Base-by-base conservation (phyloP, 1,140 invertebrate species). In the Globodera rostochiensis region DNA sequence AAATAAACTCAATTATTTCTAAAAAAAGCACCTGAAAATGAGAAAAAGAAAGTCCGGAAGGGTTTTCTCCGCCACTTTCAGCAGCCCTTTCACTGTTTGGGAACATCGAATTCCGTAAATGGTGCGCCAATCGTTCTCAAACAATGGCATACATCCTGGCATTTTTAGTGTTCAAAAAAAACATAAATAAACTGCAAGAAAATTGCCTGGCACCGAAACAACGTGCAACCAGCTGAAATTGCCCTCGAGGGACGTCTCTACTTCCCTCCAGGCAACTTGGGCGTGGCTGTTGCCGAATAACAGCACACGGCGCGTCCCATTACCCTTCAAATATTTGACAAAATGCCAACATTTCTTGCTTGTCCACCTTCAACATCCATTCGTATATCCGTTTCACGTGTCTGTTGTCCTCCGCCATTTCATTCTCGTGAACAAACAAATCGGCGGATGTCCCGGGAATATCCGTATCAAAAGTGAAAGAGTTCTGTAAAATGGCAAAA, bases 101-200 rank as follows among this genome's bases (percentile, higher is more conserved):
- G 69, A n/a, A 47, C 69, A 71, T 6, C 9, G 69, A 45, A 71
- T 4, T n/a, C 69, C 69, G 69, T 71, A 71, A 47, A 71, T 45
- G 25, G 69, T 71, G 69, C 46, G 69, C 69, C 25, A 36, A 47
- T 71, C 69, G 25, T 71, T 47, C 69, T 45, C 69, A 47, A 71
- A 71, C 69, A 71, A 47, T 19, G 69, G 69, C 69, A 71, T 71
- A 71, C 69, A 71, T 36, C 36, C 69, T 71, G 69, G 15, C n/a
- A 69, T 69, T 21, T 13, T 69, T 21, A 5, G 8, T 11, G 19
- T 69, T 19, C 1, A 0, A 0, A 1, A 25, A 25, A 25, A 15
- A 21, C 67, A 19, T 7, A 9, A 71, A 71, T 21, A 25, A 45
- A 47, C 3, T 71, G 13, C 69, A 45, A 45, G 25, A 6, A 5